Base-by-base conservation (phyloP, 2,797 vertebrate genomes). In the Cheirogaleus major region DNA sequence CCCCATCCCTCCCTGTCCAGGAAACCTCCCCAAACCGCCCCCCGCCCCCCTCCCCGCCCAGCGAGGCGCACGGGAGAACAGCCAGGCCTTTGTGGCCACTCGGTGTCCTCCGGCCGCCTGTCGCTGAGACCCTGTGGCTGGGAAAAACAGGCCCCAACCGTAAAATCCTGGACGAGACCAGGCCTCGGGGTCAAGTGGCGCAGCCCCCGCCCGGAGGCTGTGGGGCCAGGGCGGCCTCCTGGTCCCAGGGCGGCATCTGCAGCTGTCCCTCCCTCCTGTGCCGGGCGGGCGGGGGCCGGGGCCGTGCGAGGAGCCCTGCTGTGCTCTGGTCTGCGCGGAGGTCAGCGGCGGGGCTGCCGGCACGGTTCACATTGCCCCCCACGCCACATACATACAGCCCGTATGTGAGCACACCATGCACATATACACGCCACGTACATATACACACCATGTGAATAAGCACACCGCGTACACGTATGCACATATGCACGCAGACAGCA, bases 11-110 rank as follows among this genome's bases (percentile, higher is more conserved):
- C 27, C 38, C 22, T 1, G 5, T 73, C 41, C 45, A 45, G 85
- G 85, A 63, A 82, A 43, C 63, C 69, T 63, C 78, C 86, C 78
- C 43, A 32, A 30, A 76, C 63, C 45, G 55, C 43, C 90, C 22
- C 25, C 61, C 72, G 35, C 75, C 80, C 8, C 2, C 11, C 4
- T 17, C 25, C 50, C 15, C 17, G 75, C 73, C 59, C 85, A 75
- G 90, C 15, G 4, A 61, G 82, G 79, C 94, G 25, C 65, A 7
- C 22, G 57, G 94, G 95, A 91, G 90, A 86, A 86, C 84, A 88
- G 96, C 96, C 95, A 95, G 63, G 93, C 55, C 89, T 95, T 88
- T 96, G 93, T 95, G 94, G 72, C 84, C 27, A n/a, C 38, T 50
- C 70, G 1, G 32, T 2, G 2, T 79, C 94, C 91, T 55, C 76